Percentiles rank a stretch among this genome's conserved stretches.
These are phyloP conservation scores for Globodera rostochiensis DNA, from an alignment of 1,140 invertebrate genomes.

Conservation along the genomic window DNA sequence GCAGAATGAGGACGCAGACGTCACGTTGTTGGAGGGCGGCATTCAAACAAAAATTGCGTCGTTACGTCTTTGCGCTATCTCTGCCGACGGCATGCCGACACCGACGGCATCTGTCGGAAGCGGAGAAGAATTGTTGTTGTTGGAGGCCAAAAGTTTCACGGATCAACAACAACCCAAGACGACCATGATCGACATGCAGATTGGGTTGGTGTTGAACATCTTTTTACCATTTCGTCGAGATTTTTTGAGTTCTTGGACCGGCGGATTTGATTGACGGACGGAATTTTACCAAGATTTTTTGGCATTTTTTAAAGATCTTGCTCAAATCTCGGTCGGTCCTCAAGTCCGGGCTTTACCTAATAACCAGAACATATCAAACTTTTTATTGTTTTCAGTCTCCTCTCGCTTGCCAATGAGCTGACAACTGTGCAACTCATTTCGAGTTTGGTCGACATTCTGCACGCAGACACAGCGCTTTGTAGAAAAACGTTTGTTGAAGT, in stretches of 20 bases:
- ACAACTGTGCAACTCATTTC: constrained; percentile 2
- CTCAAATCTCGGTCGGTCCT: too few relatives aligned
- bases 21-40: neutral
- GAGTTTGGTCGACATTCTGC: constrained; percentile 27
- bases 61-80: neutral
- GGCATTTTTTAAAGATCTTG: too few relatives aligned
- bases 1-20: too few relatives aligned
- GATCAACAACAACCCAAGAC: neutral
- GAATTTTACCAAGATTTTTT: too few relatives aligned
- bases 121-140: neutral
- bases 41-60: neutral
- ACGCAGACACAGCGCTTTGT: constrained; percentile 20
- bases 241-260: too few relatives aligned
- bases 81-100: neutral
- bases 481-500: constrained; percentile 39
- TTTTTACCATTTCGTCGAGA: too few relatives aligned
- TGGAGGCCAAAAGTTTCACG: neutral
- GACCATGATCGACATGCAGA: neutral
- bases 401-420: neutral
- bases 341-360: too few relatives aligned
- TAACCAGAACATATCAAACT: neutral
- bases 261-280: too few relatives aligned
- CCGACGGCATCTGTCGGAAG: neutral
- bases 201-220: neutral
- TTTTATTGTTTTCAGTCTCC: neutral